Conservation (phyloP, 2,888 invertebrate genomes). For the Escarpia spicata region DNA sequence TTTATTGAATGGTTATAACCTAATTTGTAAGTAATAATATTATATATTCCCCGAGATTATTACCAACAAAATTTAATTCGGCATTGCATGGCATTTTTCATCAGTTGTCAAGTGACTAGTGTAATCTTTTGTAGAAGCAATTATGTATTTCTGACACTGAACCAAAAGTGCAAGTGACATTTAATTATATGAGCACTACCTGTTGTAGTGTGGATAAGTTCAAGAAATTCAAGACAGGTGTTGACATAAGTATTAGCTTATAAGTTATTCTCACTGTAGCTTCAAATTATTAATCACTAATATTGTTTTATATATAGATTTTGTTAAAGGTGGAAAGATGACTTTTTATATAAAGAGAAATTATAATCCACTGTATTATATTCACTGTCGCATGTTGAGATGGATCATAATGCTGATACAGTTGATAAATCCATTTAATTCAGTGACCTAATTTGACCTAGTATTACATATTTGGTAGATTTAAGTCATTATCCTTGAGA, state of each 20-base stretch:
- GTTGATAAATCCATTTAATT: not conserved
- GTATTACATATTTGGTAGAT: not conserved
- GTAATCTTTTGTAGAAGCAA: not conserved
- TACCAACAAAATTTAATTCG: not conserved
- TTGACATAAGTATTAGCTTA: not conserved
- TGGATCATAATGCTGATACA: not conserved
- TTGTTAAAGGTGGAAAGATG: not conserved
- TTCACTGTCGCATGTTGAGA: too few species aligned
- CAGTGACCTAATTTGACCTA: not conserved
- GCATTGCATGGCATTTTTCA: not conserved
- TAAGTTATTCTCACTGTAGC: too few species aligned
- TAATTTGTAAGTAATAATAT: not conserved
- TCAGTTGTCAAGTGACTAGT: not conserved
- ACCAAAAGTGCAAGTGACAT: not conserved
- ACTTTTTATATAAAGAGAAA: not conserved
- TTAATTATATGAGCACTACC: too few species aligned
- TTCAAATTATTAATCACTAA: too few species aligned
- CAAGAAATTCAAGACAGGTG: not conserved
- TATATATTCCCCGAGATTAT: not conserved
- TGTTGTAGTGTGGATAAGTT: not conserved
- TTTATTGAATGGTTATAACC: not conserved
- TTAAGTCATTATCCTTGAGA: not conserved
- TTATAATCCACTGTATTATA: not conserved
- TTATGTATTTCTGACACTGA: not conserved
- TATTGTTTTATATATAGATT: too few species aligned